phyloP scores from a whole-genome alignment of 1,140 invertebrate species.

The Neodiprion pinetum region DNA sequence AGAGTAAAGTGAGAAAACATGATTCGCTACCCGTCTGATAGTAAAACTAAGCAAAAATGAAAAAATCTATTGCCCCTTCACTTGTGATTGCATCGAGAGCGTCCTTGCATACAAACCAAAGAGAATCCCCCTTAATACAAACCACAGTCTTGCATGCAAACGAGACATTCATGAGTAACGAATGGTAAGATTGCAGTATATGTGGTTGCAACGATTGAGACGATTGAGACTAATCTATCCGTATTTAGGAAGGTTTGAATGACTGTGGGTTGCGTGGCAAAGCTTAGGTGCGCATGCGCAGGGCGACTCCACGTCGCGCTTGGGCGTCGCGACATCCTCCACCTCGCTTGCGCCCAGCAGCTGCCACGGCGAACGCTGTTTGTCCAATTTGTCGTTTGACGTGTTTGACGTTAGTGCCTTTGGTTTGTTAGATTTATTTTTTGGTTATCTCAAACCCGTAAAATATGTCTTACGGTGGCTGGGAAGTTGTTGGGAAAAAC shows the following conservation, averaged over 20 bases:
- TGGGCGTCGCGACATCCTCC: not conserved
- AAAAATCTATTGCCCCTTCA: too few species aligned
- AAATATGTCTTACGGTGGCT: slow-evolving; percentile 71
- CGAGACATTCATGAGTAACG: too few species aligned
- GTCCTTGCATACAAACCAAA: too few species aligned
- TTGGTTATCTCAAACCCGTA: slow-evolving; percentile 24
- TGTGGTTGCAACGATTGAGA: too few species aligned
- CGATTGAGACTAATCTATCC: too few species aligned
- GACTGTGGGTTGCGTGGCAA: not conserved
- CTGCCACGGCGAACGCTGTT: not conserved
- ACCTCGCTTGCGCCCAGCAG: not conserved
- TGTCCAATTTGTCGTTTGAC: not conserved
- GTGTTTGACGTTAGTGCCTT: slow-evolving; percentile 7
- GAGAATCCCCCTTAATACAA: too few species aligned
- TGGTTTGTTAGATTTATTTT: not conserved
- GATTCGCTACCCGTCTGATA: too few species aligned
- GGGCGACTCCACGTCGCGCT: not conserved
- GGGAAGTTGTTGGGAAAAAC: slow-evolving; percentile 79
- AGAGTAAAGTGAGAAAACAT: too few species aligned
- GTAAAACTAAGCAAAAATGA: too few species aligned
- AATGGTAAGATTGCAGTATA: too few species aligned
- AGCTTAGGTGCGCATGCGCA: not conserved
- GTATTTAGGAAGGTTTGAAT: not conserved
- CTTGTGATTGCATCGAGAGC: too few species aligned
- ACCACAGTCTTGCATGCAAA: too few species aligned